Percentiles rank a stretch among this genome's conserved stretches.
phyloP scores from a whole-genome alignment of 2,888 invertebrate species.

The Palloptera scutellata region DNA sequence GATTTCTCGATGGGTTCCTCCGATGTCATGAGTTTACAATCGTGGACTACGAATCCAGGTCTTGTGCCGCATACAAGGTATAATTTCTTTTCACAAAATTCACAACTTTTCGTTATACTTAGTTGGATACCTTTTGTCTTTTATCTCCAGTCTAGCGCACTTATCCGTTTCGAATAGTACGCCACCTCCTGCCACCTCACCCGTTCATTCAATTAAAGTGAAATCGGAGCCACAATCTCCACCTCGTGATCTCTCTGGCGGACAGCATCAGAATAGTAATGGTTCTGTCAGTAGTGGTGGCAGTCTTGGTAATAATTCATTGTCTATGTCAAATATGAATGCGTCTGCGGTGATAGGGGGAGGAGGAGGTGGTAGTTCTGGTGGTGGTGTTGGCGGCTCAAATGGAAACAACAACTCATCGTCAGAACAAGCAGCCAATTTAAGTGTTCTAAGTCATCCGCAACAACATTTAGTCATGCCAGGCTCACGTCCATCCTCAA shows the following conservation, averaged over 20 bases:
- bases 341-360: conserved; percentile 48
- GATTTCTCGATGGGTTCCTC: conserved; percentile 78
- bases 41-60: conserved; percentile 73
- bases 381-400: conserved; percentile 51
- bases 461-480: conserved; percentile 65
- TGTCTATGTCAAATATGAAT: conserved; percentile 55
- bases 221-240: conserved; percentile 97
- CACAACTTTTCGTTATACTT: neutral
- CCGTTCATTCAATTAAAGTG: conserved; percentile 81
- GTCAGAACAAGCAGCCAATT: conserved; percentile 63
- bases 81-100: neutral
- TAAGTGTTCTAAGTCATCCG: conserved; percentile 68
- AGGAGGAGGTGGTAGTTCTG: conserved; percentile 44
- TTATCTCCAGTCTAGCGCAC: conserved; percentile 76
- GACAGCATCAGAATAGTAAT: conserved; percentile 58
- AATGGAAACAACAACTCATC: conserved; percentile 45
- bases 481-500: conserved; percentile 68
- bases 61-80: conserved; percentile 76
- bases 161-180: conserved; percentile 79
- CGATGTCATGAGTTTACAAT: conserved; percentile 72
- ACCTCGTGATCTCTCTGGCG: conserved; percentile 77
- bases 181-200: conserved; percentile 77
- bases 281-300: conserved; percentile 49
- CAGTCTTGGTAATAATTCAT: conserved; percentile 45
- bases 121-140: conserved; percentile 28